Evolutionary conservation across 2,797 vertebrate genomes (phyloP), one percentile per base, ranked within the genome.

Genomic region (Platalea minor): DNA sequence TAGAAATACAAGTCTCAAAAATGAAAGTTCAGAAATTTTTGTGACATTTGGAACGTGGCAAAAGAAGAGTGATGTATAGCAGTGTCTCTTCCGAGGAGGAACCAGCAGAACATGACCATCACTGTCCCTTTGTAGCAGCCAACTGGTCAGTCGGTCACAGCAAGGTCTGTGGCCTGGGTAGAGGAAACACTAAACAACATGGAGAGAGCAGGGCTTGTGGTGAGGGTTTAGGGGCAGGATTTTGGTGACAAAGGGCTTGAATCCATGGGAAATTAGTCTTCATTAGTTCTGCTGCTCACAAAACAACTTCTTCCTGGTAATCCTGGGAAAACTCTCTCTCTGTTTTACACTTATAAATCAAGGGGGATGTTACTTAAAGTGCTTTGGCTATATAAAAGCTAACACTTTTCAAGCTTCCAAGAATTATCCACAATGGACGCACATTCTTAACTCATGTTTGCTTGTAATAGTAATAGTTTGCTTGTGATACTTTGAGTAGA

Each of bases 201-300:
- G 29, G 33, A 45, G 41, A 43, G 50, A 87, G 28, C 4, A 2
- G 24, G 51, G 31, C 10, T 41, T 59, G 60, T 57, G 39, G 9
- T 33, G 76, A 83, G 37, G n/a, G 65, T 41, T 33, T 29, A 18
- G 48, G 46, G 53, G 35, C 17, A 80, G 85, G 73, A 37, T 64
- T 69, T 54, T 64, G 37, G 59, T 54, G 70, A 20, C 59, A 56
- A 92, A 88, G 69, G 72, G 70, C 24, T 65, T 68, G 41, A 93
- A 91, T 91, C 85, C 85, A 69, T 88, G 83, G 24, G 85, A 94
- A 92, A 79, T 84, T 45, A 65, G 39, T 35, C 54, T 75, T 88
- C n/a, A 23, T 93, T 92, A 90, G 73, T 91, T 95, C 90, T 94
- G 85, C 90, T 93, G 59, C 59, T 95, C 65, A 63, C 41, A 59